Percentiles rank a stretch among this genome's conserved stretches.
Conservation (phyloP, 2,888 invertebrate species). For the Smittia sp. region DNA sequence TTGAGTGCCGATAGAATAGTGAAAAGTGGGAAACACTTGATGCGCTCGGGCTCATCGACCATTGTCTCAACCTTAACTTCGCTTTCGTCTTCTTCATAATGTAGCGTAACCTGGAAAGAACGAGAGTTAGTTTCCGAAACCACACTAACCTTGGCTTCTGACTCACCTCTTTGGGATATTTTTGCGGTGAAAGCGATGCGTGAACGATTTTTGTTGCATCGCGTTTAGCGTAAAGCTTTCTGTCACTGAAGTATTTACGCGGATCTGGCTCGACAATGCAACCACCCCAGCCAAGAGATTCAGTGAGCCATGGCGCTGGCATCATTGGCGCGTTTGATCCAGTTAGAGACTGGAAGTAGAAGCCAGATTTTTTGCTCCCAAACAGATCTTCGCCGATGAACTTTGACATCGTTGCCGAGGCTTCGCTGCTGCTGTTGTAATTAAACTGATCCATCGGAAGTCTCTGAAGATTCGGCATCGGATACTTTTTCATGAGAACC, state of each 20-base stretch:
- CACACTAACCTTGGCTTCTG: neutral
- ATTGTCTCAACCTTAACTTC: conserved; percentile 58
- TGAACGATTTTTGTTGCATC: conserved; percentile 65
- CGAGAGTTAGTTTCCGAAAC: neutral
- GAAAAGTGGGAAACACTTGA: conserved; percentile 81
- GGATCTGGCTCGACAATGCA: conserved; percentile 74
- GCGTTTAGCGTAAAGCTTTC: conserved; percentile 59
- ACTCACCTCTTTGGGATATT: conserved; percentile 71
- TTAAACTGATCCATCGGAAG: conserved; percentile 46
- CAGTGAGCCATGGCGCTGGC: conserved; percentile 70
- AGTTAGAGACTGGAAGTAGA: conserved; percentile 66
- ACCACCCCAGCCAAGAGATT: conserved; percentile 70
- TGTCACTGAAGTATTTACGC: conserved; percentile 67
- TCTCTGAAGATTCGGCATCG: conserved; percentile 48
- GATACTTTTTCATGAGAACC: conserved; percentile 61
- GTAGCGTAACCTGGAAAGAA: conserved; percentile 54
- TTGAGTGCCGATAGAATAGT: conserved; percentile 77
- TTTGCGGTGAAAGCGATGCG: conserved; percentile 75
- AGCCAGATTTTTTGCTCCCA: conserved; percentile 59
- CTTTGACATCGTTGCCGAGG: conserved; percentile 50
- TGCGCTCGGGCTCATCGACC: conserved; percentile 62
- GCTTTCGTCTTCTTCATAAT: conserved; percentile 54
- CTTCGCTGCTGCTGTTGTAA: conserved; percentile 48
- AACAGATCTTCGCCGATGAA: conserved; percentile 50
- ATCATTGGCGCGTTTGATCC: conserved; percentile 61